Conservation (phyloP, 2,797 vertebrate species). For the Mormyrus proboscirostris region DNA sequence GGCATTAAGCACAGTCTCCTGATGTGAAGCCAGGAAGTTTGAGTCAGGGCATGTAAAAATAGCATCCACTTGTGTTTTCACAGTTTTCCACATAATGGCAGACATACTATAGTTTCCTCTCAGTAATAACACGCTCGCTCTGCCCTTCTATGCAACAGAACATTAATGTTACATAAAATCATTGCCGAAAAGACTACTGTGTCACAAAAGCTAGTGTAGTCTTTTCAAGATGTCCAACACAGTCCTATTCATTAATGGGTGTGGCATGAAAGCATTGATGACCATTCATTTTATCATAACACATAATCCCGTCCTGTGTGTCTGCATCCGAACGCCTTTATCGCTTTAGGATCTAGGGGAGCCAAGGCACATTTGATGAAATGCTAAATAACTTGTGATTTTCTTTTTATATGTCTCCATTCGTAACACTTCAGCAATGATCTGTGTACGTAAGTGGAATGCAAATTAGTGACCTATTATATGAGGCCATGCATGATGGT, state of each 20-base stretch:
- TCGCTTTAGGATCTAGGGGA: not conserved
- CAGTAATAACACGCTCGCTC: not conserved
- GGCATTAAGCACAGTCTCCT: not conserved
- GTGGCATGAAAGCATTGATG: not conserved
- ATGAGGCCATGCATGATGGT: not conserved
- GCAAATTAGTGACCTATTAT: not conserved
- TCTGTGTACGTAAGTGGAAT: not conserved
- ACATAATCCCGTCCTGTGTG: not conserved
- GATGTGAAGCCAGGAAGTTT: not conserved
- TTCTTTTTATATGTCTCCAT: not conserved
- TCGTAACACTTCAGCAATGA: not conserved
- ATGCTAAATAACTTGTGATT: not conserved
- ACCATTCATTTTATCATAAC: not conserved
- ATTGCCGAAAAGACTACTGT: not conserved
- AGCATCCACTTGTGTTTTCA: not conserved
- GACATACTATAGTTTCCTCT: not conserved
- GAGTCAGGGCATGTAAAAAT: conserved; percentile 8
- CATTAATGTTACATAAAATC: not conserved
- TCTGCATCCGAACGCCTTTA: not conserved
- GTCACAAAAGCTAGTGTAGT: not conserved
- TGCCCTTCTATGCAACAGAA: not conserved
- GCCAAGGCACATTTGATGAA: not conserved
- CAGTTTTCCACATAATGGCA: not conserved
- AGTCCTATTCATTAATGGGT: not conserved
- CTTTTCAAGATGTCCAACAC: not conserved